Base-by-base conservation (phyloP, 2,797 vertebrate genomes). In the Syngnathus acus region DNA sequence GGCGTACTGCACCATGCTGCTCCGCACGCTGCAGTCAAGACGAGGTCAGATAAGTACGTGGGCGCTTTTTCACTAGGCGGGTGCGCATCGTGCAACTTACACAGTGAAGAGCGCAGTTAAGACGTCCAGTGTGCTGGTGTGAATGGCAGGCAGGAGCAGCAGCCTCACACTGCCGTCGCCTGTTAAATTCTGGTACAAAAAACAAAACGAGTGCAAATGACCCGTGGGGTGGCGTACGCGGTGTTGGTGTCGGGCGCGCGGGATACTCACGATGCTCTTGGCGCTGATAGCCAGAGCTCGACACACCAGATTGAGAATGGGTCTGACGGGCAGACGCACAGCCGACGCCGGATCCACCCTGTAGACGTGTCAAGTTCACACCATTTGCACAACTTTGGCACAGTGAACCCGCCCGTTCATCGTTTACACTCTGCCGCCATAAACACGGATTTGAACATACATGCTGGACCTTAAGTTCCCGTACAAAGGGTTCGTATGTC, bases 271-370 rank as follows among this genome's bases (percentile, higher is more conserved):
- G 7, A 94, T 88, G 76, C 87, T 94, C 78, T 93, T 95, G 65
- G 83, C 69, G 72, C 85, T 92, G 72, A 96, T 74, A 0, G 93
- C 92, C 1, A 95, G 87, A 5, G 89, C 90, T 16, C 94, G 88
- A 70, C 94, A 97, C 62, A 96, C 82, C 9, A 95, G 78, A 72
- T 94, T 94, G 59, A 97, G 88, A 3, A 95, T 59, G 2, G 91
- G 89, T 75, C 94, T 92, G 65, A 93, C 90, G 0, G 95, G 94
- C 4, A 96, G 82, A 0, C 90, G 89, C 14, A 96, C 94, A 0
- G 94, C 91, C 6, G 90, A 92, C 9, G 88, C 86, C 5, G 95
- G 93, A 77, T 94, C 93, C 37, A 90, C 85, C 68, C 94, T 95
- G 77, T 19, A 19, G 58, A 51, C 9, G 42, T 2, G 9, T 23